phyloP scores from a whole-genome alignment of 1,140 invertebrate genomes.

The Musca vetustissima region DNA sequence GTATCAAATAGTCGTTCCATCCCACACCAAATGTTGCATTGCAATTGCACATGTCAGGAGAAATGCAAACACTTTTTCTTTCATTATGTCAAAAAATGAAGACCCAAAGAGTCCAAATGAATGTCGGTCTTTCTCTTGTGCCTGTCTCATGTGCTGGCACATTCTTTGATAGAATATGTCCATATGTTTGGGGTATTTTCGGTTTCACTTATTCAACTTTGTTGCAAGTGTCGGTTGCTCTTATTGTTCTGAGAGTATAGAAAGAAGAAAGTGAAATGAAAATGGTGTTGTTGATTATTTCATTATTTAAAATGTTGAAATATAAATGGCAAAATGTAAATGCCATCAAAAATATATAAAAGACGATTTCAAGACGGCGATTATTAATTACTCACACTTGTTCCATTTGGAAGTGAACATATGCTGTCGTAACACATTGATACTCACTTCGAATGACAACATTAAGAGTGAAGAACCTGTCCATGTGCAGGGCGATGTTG shows the following conservation, averaged over 20 bases:
- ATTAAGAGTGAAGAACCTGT: no score
- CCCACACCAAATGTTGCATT: no score
- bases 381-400: slow-evolving; percentile 19
- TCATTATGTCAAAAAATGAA: background rate
- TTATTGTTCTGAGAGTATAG: no score
- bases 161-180: background rate
- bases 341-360: background rate
- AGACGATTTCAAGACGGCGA: background rate
- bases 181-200: slow-evolving; percentile 1
- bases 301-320: background rate
- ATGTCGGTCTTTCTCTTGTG: no score
- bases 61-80: background rate
- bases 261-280: slow-evolving; percentile 8
- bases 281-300: no score
- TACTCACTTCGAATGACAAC: no score
- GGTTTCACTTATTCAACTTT: background rate
- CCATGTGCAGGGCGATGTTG: no score
- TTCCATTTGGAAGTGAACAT: background rate
- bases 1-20: no score
- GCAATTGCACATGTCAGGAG: background rate
- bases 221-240: no score
- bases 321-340: background rate
- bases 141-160: no score
- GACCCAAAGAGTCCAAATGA: no score
- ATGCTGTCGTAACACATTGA: no score